phyloP scores from a whole-genome alignment of 2,797 vertebrate genomes.

The Periparus ater region DNA sequence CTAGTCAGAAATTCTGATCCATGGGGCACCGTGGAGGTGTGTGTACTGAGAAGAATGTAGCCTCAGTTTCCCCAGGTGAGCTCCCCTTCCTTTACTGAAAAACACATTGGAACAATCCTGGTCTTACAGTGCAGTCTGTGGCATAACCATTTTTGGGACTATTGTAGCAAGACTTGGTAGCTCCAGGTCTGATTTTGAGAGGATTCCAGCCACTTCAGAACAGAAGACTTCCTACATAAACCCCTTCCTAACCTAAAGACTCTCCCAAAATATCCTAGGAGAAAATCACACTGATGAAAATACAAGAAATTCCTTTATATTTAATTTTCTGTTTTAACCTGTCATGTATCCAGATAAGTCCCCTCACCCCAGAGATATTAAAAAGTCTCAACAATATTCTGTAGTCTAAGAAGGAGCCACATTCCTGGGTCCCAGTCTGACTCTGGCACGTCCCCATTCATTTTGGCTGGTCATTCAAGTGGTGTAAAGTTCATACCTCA shows the following conservation, averaged over 20 bases:
- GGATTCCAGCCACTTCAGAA: background rate
- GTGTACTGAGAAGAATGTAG: background rate
- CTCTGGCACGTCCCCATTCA: rapidly evolving
- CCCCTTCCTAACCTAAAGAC: background rate
- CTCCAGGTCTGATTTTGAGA: background rate
- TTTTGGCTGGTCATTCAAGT: background rate
- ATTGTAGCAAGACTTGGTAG: background rate
- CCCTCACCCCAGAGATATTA: background rate
- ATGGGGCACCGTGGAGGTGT: background rate
- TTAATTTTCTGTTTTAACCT: background rate
- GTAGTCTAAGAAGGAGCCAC: background rate
- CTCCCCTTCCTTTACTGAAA: background rate
- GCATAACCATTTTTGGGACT: background rate
- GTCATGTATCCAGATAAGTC: background rate
- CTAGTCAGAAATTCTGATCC: background rate
- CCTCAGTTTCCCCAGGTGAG: background rate
- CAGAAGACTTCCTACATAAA: background rate
- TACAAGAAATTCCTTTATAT: background rate
- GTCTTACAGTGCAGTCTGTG: background rate
- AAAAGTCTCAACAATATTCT: background rate
- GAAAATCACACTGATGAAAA: background rate
- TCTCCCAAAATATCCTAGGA: background rate
- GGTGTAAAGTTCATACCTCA: background rate
- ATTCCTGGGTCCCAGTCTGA: background rate
- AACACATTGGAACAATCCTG: background rate